phyloP scores from a whole-genome alignment of 2,113 vertebrate species.

The Stegostoma tigrinum region DNA sequence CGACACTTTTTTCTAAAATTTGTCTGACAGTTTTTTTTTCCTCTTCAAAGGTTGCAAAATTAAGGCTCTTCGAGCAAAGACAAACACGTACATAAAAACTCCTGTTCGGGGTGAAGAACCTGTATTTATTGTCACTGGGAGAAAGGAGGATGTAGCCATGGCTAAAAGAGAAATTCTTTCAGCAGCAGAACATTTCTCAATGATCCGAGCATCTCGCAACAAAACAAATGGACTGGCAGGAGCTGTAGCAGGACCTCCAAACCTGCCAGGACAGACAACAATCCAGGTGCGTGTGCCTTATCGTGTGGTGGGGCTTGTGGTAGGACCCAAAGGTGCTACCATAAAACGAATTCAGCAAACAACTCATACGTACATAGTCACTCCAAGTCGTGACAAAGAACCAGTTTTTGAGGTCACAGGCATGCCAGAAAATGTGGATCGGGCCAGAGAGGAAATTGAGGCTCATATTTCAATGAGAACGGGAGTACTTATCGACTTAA shows the following conservation, averaged over 20 bases:
- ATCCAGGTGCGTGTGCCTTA: constrained; percentile 95
- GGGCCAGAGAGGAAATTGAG: constrained; percentile 90
- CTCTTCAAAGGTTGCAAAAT: constrained; percentile 83
- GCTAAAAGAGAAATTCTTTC: constrained; percentile 91
- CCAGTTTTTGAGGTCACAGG: constrained; percentile 92
- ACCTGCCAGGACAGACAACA: constrained; percentile 88
- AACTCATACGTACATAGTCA: constrained; percentile 96
- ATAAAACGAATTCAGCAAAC: constrained; percentile 97
- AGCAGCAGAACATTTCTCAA: constrained; percentile 88
- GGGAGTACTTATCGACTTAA: constrained; percentile 80
- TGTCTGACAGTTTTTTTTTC: neutral
- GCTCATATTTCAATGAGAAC: constrained; percentile 94
- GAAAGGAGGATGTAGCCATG: constrained; percentile 93
- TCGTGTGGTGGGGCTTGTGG: constrained; percentile 88
- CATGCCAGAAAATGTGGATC: constrained; percentile 94
- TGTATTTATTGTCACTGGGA: constrained; percentile 86
- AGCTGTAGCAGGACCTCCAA: constrained; percentile 72
- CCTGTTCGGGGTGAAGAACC: constrained; percentile 88
- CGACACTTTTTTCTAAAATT: neutral
- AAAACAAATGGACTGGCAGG: constrained; percentile 59
- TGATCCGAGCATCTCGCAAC: constrained; percentile 88
- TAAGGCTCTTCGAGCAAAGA: constrained; percentile 91
- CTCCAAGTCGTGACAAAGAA: constrained; percentile 88
- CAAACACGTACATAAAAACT: constrained; percentile 96
- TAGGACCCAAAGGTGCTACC: constrained; percentile 93